Conservation (phyloP, 2,888 invertebrate species). For the Ischnus inquisitorius region DNA sequence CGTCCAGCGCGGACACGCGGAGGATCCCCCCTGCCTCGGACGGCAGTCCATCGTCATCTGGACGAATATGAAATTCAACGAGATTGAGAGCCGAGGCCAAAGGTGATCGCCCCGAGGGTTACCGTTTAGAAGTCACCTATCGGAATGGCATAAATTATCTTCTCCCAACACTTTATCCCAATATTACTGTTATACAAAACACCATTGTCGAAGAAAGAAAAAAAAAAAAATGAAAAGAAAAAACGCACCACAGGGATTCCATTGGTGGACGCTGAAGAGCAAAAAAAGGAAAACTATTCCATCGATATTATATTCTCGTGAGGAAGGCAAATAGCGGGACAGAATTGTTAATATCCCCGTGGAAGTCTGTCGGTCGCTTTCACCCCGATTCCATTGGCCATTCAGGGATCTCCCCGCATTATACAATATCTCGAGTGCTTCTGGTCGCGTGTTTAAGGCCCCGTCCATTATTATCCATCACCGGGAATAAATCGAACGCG, state of each 20-base stretch:
- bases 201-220: background rate
- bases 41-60: conserved; percentile 57
- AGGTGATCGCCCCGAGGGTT: background rate
- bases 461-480: conserved; percentile 50
- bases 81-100: conserved; percentile 28
- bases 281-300: conserved; percentile 20
- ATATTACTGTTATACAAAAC: conserved; percentile 35
- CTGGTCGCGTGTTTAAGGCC: background rate
- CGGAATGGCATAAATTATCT: background rate
- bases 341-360: conserved; percentile 30
- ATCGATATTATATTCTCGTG: conserved; percentile 54
- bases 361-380: background rate
- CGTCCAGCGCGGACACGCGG: conserved; percentile 4
- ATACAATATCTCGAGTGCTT: conserved; percentile 47
- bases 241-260: conserved; percentile 4
- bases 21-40: background rate
- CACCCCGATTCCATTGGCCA: background rate
- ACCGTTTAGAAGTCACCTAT: conserved; percentile 37
- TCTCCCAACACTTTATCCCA: background rate
- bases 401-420: conserved; percentile 27
- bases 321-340: conserved; percentile 10
- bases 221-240: conserved; percentile 11
- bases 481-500: conserved; percentile 55
- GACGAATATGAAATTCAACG: conserved; percentile 35
- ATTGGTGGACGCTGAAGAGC: conserved; percentile 12